A percentile compares a stretch with the other conserved stretches of the same genome.
Conservation (phyloP, 2,888 invertebrate species). For the Bimastos eiseni region DNA sequence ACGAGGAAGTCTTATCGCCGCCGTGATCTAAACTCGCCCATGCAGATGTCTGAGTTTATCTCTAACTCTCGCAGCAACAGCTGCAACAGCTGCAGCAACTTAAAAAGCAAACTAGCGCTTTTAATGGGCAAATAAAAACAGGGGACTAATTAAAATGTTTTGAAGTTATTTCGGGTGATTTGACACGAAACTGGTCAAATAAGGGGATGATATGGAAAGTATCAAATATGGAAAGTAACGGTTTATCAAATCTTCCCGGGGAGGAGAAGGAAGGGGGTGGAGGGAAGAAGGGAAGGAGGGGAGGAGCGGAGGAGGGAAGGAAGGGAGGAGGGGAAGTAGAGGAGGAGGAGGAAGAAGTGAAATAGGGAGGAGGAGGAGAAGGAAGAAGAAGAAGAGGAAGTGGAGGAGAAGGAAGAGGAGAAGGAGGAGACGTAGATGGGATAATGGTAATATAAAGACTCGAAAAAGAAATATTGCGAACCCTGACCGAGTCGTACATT, state of each 20-base stretch:
- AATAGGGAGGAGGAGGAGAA: not conserved
- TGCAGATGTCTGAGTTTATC: not conserved
- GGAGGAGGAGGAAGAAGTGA: not conserved
- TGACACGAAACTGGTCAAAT: not conserved
- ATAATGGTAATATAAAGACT: not conserved
- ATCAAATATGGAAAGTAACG: too few species aligned
- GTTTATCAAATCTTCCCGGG: too few species aligned
- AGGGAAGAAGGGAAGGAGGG: too few species aligned
- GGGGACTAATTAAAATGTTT: not conserved
- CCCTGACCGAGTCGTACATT: not conserved
- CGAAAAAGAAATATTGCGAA: not conserved
- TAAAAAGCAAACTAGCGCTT: not conserved
- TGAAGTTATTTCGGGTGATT: slow-evolving; percentile 13
- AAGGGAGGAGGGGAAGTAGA: not conserved
- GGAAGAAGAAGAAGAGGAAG: not conserved
- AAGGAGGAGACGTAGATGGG: not conserved
- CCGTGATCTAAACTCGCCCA: not conserved
- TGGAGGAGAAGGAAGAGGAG: not conserved
- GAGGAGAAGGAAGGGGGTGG: not conserved
- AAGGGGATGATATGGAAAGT: too few species aligned
- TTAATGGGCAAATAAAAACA: not conserved
- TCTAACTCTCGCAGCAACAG: not conserved
- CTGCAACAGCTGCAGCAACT: not conserved
- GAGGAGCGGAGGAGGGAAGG: too few species aligned
- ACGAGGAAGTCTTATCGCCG: not conserved